Conservation (phyloP, 2,888 invertebrate genomes). For the Caradrina clavipalpis region DNA sequence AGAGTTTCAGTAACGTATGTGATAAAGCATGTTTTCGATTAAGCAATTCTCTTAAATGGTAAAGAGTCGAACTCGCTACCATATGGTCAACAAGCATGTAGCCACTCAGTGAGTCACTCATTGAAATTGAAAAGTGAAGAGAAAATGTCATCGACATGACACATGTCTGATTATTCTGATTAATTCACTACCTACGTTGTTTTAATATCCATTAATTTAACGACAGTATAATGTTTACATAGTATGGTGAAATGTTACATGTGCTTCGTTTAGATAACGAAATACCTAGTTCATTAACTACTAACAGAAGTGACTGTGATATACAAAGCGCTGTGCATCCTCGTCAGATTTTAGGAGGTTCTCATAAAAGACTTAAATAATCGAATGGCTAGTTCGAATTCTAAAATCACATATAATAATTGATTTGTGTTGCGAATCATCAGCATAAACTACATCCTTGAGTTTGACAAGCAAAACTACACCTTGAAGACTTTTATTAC, state of each 20-base stretch:
- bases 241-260: conserved; percentile 32
- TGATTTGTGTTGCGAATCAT: too few relatives aligned
- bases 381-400: too few relatives aligned
- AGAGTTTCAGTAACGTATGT: neutral
- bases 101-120: conserved; percentile 49
- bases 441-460: too few relatives aligned
- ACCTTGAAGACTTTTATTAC: conserved; percentile 4
- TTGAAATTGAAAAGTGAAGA: conserved; percentile 58
- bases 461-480: too few relatives aligned
- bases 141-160: conserved; percentile 59
- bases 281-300: conserved; percentile 23
- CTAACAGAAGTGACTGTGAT: neutral
- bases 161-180: conserved; percentile 56
- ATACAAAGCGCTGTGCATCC: too few relatives aligned
- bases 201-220: conserved; percentile 42
- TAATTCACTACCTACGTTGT: conserved; percentile 44
- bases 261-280: conserved; percentile 35
- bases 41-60: conserved; percentile 47
- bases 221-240: conserved; percentile 42
- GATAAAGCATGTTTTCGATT: conserved; percentile 29
- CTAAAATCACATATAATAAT: too few relatives aligned
- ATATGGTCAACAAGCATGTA: conserved; percentile 50
- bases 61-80: conserved; percentile 42
- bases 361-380: too few relatives aligned
- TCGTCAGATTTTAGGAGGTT: too few relatives aligned